Evolutionary conservation across 1,140 invertebrate species (phyloP).

Genomic region (Drosophila pruinosa): DNA sequence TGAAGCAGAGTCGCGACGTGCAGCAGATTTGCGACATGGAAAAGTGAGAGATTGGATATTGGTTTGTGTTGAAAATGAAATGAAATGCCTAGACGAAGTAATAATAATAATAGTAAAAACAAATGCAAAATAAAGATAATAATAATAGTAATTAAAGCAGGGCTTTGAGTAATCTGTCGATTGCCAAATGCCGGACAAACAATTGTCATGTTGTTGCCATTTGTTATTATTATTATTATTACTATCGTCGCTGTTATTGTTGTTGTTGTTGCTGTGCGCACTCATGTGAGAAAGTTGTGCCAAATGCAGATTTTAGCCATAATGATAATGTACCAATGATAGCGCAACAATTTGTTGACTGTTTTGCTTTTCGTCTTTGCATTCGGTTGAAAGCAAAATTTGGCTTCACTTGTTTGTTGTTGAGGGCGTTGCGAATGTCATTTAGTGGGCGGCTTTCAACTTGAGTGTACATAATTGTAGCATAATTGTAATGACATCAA

Average conservation of each 20-base stretch:
- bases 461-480: slow-evolving; percentile 27
- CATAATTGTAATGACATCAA: slow-evolving; percentile 44
- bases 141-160: slow-evolving; percentile 56
- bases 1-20: slow-evolving; percentile 16
- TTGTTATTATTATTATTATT: slow-evolving; percentile 16
- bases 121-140: background rate
- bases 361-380: background rate
- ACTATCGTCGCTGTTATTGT: slow-evolving; percentile 28
- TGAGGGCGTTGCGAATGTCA: slow-evolving; percentile 14
- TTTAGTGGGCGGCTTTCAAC: slow-evolving; percentile 28
- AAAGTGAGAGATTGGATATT: slow-evolving; percentile 2
- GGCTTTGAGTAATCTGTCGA: slow-evolving; percentile 34
- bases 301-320: slow-evolving; percentile 68
- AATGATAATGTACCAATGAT: slow-evolving; percentile 50
- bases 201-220: slow-evolving; percentile 52
- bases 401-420: slow-evolving; percentile 1
- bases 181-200: slow-evolving; percentile 55
- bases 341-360: background rate
- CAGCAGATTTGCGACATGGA: slow-evolving; percentile 15
- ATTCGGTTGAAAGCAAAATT: slow-evolving; percentile 18
- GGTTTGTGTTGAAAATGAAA: slow-evolving; percentile 11
- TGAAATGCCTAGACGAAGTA: slow-evolving; percentile 25
- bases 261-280: slow-evolving; percentile 35
- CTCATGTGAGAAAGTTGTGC: slow-evolving; percentile 74
- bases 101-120: slow-evolving; percentile 1